A percentile compares a stretch with the other conserved stretches of the same genome.
These are phyloP conservation scores for Lerema accius DNA, from an alignment of 1,140 invertebrate species.

Conservation along the genomic window DNA sequence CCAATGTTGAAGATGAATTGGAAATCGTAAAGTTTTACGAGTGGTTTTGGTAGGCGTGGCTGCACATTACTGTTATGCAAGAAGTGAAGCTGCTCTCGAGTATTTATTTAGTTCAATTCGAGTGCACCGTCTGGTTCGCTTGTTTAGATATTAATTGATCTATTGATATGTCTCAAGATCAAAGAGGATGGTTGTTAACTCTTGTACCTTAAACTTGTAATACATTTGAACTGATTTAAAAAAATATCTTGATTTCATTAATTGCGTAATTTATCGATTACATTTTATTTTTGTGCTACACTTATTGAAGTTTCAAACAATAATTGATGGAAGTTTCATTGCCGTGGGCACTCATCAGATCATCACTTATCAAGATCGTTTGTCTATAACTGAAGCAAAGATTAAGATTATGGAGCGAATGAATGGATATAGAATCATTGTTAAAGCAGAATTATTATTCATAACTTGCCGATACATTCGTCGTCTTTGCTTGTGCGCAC, in stretches of 20 bases:
- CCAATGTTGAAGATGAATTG: constrained; percentile 53
- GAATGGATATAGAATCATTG: constrained; percentile 12
- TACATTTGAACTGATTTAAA: not conserved
- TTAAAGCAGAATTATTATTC: constrained; percentile 11
- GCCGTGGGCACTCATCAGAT: not conserved
- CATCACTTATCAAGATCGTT: not conserved
- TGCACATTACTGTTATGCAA: constrained; percentile 37
- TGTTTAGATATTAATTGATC: constrained; percentile 5
- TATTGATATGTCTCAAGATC: constrained; percentile 13
- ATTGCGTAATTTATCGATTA: no score
- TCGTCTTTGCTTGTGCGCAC: constrained; percentile 11
- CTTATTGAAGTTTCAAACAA: not conserved
- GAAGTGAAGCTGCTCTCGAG: constrained; percentile 24
- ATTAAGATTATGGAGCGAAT: constrained; percentile 5
- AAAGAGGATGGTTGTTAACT: not conserved
- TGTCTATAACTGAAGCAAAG: not conserved
- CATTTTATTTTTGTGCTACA: not conserved
- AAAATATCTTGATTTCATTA: not conserved
- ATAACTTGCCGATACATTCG: not conserved
- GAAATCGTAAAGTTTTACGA: constrained; percentile 66
- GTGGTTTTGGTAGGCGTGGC: constrained; percentile 36
- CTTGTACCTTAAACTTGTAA: not conserved
- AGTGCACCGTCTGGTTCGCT: constrained; percentile 18
- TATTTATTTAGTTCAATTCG: constrained; percentile 15
- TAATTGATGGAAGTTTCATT: not conserved